Base-by-base conservation (phyloP, 2,888 invertebrate genomes). In the Drosophila neutralis region DNA sequence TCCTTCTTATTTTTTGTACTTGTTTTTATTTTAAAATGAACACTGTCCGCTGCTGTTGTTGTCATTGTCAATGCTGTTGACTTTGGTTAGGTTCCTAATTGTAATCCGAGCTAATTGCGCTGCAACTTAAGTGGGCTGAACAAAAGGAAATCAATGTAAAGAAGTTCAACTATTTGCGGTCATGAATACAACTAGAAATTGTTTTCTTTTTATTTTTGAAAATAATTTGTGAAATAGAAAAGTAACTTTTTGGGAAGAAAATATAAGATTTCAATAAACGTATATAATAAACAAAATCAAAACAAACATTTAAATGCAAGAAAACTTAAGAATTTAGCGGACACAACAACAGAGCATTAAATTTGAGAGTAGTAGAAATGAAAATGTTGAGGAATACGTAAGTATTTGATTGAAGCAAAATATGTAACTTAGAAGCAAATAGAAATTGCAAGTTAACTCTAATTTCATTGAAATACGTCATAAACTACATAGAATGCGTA, bases 61-160 rank as follows among this genome's bases (percentile, higher is more conserved):
- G 73, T 51, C 45, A 35, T 49, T 53, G 40, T 8, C 61, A 59
- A 59, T 56, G 59, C 54, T 73, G 72, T 78, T 83, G 67, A 76
- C 72, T 72, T 78, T 80, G 75, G 75, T 65, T 69, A 61, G 65
- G 51, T 45, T 56, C 70, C 54, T 78, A 61, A 78, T 79, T 73
- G 58, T 56, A 71, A 65, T 61, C 61, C 68, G 53, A 57, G 63
- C 78, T 76, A 76, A 79, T 78, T 78, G 65, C 51, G 67, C 71
- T 71, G 48, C 53, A 42, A 27, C 48, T 18, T 5, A 35, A 24
- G 18, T 38, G 49, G 6, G 45, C n/a, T 60, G 6, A 33, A 15
- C 3, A 36, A 21, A 36, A 36, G 31, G 6, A 54, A 24, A 54
- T 24, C 21, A 45, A 24, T 45, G n/a, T 15, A 15, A 21, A 13